Conservation (phyloP, 1,140 invertebrate species). For the Cyclargus thomasi region DNA sequence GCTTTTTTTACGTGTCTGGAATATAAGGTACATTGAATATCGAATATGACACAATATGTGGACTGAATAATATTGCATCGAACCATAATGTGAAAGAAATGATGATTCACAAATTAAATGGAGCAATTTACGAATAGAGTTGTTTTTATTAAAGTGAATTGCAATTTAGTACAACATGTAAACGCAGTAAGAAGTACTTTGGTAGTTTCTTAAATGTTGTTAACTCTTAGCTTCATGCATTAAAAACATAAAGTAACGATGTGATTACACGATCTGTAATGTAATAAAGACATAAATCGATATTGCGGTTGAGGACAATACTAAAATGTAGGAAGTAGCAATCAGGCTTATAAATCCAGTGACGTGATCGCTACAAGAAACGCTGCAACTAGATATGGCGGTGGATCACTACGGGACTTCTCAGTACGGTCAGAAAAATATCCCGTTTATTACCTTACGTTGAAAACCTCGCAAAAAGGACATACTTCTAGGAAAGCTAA, state of each 20-base stretch:
- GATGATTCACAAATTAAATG: neutral
- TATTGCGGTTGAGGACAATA: neutral
- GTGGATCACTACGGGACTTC: conserved; percentile 35
- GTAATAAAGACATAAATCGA: conserved; percentile 12
- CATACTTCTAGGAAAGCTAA: conserved; percentile 25
- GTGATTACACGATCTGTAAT: neutral
- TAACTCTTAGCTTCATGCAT: neutral
- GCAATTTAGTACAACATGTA: too few species aligned
- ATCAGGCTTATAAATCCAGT: conserved; percentile 30
- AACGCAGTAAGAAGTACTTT: too few species aligned
- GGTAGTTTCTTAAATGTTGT: too few species aligned
- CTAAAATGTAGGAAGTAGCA: conserved; percentile 27
- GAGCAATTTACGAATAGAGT: neutral
- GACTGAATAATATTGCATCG: conserved; percentile 1
- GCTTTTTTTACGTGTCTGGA: conserved; percentile 35
- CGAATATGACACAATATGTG: conserved; percentile 4
- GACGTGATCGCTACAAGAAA: conserved; percentile 33
- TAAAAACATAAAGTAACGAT: neutral
- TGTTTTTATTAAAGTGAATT: neutral
- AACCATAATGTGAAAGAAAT: neutral
- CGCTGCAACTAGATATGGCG: conserved; percentile 34
- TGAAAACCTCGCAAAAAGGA: conserved; percentile 23
- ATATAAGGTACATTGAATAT: conserved; percentile 23
- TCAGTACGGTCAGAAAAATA: conserved; percentile 21
- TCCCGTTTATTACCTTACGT: neutral